phyloP scores from a whole-genome alignment of 2,888 invertebrate genomes.

The Eumerus sabulonum region DNA sequence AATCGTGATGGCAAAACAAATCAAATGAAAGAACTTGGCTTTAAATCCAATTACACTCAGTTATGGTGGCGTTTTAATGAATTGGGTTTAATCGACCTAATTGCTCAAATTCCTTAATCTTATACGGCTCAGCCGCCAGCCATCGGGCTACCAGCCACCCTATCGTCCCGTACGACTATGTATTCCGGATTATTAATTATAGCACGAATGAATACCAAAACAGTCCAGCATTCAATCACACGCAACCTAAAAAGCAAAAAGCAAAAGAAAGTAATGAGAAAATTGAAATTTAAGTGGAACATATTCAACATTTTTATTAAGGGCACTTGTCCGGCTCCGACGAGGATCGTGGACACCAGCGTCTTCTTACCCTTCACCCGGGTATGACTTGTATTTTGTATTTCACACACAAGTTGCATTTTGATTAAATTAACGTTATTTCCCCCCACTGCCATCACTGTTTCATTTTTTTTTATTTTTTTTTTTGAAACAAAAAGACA shows the following conservation, averaged over 20 bases:
- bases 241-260: no score
- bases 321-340: slow-evolving; percentile 63
- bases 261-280: slow-evolving; percentile 59
- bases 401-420: slow-evolving; percentile 15
- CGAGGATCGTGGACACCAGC: slow-evolving; percentile 3
- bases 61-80: slow-evolving; percentile 44
- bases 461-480: not conserved
- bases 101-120: slow-evolving; percentile 50
- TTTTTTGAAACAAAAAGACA: slow-evolving; percentile 41
- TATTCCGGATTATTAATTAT: slow-evolving; percentile 50
- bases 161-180: slow-evolving; percentile 3
- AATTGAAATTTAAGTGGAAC: slow-evolving; percentile 64
- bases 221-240: slow-evolving; percentile 34
- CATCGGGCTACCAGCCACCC: slow-evolving; percentile 19
- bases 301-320: slow-evolving; percentile 68
- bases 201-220: slow-evolving; percentile 40
- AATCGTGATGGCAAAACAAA: no score
- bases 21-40: slow-evolving; percentile 19
- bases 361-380: slow-evolving; percentile 26
- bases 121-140: no score
- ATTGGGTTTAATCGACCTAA: slow-evolving; percentile 38
- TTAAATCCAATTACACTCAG: slow-evolving; percentile 27
- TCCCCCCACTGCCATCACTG: slow-evolving; percentile 44
- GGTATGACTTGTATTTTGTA: slow-evolving; percentile 30
- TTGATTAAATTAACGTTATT: slow-evolving; percentile 65